These are phyloP conservation scores for Nematostella vectensis DNA, from an alignment of 92 coral and sea anemone species.

Conservation along the genomic window DNA sequence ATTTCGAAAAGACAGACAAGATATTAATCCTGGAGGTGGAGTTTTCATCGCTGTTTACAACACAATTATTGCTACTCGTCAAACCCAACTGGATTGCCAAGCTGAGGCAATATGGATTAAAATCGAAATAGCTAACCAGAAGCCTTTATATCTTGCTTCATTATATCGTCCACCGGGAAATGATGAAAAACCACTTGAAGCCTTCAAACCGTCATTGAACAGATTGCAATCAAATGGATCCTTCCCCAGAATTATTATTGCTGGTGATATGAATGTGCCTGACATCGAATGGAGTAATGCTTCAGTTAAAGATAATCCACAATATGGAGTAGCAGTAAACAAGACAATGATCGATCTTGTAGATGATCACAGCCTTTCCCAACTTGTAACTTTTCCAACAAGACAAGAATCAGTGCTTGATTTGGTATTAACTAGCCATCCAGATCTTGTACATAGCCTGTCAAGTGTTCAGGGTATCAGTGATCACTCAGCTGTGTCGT, in stretches of 20 bases:
- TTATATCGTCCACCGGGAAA: slow-evolving; percentile 43
- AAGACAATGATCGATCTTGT: slow-evolving; percentile 32
- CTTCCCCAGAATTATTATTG: slow-evolving; percentile 27
- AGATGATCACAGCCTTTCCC: no score
- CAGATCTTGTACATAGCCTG: no score
- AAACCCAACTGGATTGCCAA: slow-evolving; percentile 36
- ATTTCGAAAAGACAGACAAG: slow-evolving; percentile 25
- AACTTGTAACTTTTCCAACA: slow-evolving; percentile 37
- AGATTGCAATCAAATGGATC: slow-evolving; percentile 42
- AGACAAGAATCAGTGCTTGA: slow-evolving; percentile 36
- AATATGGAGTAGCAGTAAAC: slow-evolving; percentile 33
- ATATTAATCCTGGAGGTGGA: slow-evolving; percentile 46
- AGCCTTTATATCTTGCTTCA: slow-evolving; percentile 36
- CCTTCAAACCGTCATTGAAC: no score
- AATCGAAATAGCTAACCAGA: slow-evolving; percentile 28
- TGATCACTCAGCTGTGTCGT: slow-evolving; percentile 28
- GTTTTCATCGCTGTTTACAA: slow-evolving; percentile 41
- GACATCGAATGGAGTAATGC: slow-evolving; percentile 27
- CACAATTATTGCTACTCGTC: slow-evolving; percentile 42
- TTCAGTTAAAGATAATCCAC: slow-evolving; percentile 29
- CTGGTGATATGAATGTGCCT: slow-evolving; percentile 39
- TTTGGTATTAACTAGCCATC: slow-evolving; percentile 33
- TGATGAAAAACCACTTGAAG: slow-evolving; percentile 17
- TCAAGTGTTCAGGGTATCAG: no score
- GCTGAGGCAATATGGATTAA: slow-evolving; percentile 40